Base-by-base conservation (phyloP, 2,888 invertebrate genomes). In the Fragum whitleyi region DNA sequence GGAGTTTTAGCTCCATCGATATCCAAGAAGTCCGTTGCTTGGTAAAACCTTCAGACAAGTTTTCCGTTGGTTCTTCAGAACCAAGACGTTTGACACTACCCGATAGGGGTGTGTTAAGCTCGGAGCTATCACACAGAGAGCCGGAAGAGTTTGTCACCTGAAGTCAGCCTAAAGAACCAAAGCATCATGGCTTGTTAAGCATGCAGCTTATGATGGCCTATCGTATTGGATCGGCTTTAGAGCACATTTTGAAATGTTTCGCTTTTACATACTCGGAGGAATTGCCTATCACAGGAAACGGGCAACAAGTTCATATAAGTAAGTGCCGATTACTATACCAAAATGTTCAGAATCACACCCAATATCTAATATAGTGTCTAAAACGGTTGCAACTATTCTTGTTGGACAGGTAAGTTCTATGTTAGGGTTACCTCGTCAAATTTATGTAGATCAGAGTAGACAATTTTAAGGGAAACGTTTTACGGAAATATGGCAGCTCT, bases 291-390 rank as follows among this genome's bases (percentile, higher is more conserved):
- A 81, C 79, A 16, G 57, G n/a, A 68, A 26, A 51, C 32, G 11
- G 82, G 82, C 11, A 74, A 83, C 47, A 65, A 62, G 29, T 82
- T 83, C 39, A 70, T 86, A 21, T 42, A 73, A 26, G 81, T 86
- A 14, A 47, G 85, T n/a, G 65, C 39, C 14, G n/a, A n/a, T n/a
- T n/a, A n/a, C n/a, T n/a, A n/a, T n/a, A n/a, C n/a, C n/a, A n/a
- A n/a, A n/a, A n/a, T n/a, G n/a, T n/a, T n/a, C n/a, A n/a, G n/a
- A n/a, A n/a, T n/a, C n/a, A n/a, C n/a, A n/a, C n/a, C n/a, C n/a
- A n/a, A n/a, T n/a, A n/a, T n/a, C n/a, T n/a, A n/a, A n/a, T n/a
- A n/a, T n/a, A n/a, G n/a, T n/a, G n/a, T 79, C 84, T 11, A 1
- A 16, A 29, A 86, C 79, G 21, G 79, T 82, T 2, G 83, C 83